phyloP scores from a whole-genome alignment of 2,113 vertebrate species.

The Morphnarchus princeps region DNA sequence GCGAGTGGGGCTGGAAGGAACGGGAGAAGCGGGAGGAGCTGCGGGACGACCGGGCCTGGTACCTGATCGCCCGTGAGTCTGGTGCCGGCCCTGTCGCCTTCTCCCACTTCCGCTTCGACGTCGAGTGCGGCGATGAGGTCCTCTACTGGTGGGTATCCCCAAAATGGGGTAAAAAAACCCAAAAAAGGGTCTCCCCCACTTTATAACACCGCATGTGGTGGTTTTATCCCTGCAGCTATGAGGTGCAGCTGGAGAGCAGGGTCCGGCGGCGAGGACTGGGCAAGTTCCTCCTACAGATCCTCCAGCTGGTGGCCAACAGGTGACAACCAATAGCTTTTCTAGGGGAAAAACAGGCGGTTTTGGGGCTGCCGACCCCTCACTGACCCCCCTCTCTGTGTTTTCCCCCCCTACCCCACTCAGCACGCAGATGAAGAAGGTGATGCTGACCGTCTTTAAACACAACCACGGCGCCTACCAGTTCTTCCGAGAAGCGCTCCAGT shows the following conservation, averaged over 20 bases:
- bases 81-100: slow-evolving; percentile 82
- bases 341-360: background rate
- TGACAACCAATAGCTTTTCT: background rate
- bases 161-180: background rate
- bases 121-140: slow-evolving; percentile 91
- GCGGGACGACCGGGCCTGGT: slow-evolving; percentile 90
- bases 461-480: slow-evolving; percentile 93
- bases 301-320: slow-evolving; percentile 94
- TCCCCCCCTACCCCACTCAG: slow-evolving; percentile 45
- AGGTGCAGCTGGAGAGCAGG: slow-evolving; percentile 89
- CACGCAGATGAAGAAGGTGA: slow-evolving; percentile 96
- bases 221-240: slow-evolving; percentile 76
- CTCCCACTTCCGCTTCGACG: slow-evolving; percentile 93
- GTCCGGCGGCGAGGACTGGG: slow-evolving; percentile 90
- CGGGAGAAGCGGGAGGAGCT: slow-evolving; percentile 91
- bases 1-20: slow-evolving; percentile 95
- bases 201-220: background rate
- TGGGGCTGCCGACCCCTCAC: background rate
- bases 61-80: slow-evolving; percentile 84
- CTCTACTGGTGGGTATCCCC: slow-evolving; percentile 83
- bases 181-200: background rate
- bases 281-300: slow-evolving; percentile 93
- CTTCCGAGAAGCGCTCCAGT: slow-evolving; percentile 95
- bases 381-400: background rate
- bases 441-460: slow-evolving; percentile 95